A percentile compares a stretch with the other conserved stretches of the same genome.
Evolutionary conservation across 1,140 invertebrate genomes (phyloP).

Genomic region (Cyclina sinensis): DNA sequence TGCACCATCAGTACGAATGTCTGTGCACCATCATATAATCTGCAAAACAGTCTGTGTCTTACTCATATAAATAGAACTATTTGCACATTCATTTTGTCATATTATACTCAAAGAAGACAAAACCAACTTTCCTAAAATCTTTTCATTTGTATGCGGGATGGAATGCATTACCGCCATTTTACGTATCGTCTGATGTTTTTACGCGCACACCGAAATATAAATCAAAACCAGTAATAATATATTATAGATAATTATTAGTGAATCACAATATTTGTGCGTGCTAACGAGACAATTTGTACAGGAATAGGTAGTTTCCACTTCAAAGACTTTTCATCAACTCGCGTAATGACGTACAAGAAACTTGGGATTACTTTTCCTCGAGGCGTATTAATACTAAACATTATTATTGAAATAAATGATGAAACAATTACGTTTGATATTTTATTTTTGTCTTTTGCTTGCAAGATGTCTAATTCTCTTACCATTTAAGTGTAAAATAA

Average conservation of each 20-base stretch:
- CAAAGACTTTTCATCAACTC: constrained; percentile 54
- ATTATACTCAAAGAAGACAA: background rate
- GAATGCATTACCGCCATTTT: constrained; percentile 8
- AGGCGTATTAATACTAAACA: constrained; percentile 42
- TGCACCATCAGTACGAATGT: no score
- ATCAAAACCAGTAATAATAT: constrained; percentile 54
- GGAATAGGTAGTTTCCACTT: constrained; percentile 65
- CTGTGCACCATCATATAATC: no score
- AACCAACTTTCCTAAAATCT: background rate
- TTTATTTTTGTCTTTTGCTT: constrained; percentile 56
- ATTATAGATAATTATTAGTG: constrained; percentile 54
- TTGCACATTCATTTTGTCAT: constrained; percentile 2
- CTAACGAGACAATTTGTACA: constrained; percentile 63
- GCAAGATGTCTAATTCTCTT: constrained; percentile 48
- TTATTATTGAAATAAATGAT: constrained; percentile 59
- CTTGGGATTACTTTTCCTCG: constrained; percentile 34
- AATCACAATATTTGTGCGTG: constrained; percentile 28
- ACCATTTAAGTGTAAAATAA: constrained; percentile 52
- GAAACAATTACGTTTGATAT: constrained; percentile 53
- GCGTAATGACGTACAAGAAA: constrained; percentile 47
- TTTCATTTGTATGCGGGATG: constrained; percentile 31
- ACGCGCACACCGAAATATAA: constrained; percentile 29
- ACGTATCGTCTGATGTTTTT: constrained; percentile 8
- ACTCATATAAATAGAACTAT: background rate
- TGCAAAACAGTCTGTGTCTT: no score